These are phyloP conservation scores for Heliconius congener DNA, from an alignment of 1,140 invertebrate genomes.

Conservation along the genomic window DNA sequence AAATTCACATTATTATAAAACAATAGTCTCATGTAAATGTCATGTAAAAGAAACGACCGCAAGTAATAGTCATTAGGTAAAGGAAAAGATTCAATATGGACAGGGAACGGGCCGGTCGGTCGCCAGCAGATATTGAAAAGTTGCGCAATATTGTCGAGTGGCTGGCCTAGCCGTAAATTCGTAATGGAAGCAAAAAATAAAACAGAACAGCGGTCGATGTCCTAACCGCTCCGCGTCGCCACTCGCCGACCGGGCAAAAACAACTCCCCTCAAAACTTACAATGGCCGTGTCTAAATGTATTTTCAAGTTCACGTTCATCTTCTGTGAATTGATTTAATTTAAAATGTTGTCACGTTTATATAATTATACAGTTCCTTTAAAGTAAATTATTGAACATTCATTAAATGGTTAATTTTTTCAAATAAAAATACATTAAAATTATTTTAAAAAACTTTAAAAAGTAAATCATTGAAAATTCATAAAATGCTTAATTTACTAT, in stretches of 20 bases:
- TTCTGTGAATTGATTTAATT: neutral
- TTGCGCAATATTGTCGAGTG: conserved; percentile 78
- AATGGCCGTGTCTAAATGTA: conserved; percentile 40
- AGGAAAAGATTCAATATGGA: conserved; percentile 72
- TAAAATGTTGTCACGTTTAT: too few relatives aligned
- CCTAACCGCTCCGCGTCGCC: conserved; percentile 53
- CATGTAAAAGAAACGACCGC: conserved; percentile 8
- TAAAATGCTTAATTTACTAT: too few relatives aligned
- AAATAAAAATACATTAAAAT: too few relatives aligned
- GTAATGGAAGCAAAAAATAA: conserved; percentile 79
- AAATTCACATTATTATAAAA: neutral
- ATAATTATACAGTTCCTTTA: too few relatives aligned
- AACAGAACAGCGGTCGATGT: conserved; percentile 59
- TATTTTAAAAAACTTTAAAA: too few relatives aligned
- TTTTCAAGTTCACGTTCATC: conserved; percentile 46
- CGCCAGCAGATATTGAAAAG: conserved; percentile 76
- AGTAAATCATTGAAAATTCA: too few relatives aligned
- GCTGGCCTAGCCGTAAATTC: conserved; percentile 73
- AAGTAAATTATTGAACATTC: too few relatives aligned
- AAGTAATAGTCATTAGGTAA: conserved; percentile 56
- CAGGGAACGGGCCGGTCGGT: conserved; percentile 53
- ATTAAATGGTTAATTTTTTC: too few relatives aligned
- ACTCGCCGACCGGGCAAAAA: conserved; percentile 61
- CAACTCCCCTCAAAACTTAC: conserved; percentile 45
- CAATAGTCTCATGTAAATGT: neutral